phyloP scores from a whole-genome alignment of 2,113 vertebrate species.

The Sakesphorus luctuosus region DNA sequence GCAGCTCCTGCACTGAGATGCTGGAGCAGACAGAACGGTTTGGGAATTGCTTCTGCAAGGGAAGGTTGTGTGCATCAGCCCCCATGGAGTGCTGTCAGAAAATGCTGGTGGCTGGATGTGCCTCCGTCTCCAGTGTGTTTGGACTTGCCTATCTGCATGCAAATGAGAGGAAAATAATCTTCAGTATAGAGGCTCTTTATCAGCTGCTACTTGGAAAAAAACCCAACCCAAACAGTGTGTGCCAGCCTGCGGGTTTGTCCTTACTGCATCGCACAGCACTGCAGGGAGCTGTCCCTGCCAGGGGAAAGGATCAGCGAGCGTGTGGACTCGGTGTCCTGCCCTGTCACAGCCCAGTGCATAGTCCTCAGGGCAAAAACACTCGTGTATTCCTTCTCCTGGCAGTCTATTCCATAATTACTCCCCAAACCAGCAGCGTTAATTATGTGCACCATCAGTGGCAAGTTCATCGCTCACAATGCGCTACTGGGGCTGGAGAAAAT shows the following conservation, averaged over 20 bases:
- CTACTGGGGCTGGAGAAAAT: neutral
- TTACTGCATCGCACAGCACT: accelerated
- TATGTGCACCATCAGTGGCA: neutral
- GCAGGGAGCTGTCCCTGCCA: neutral
- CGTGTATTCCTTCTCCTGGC: neutral
- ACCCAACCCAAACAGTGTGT: neutral
- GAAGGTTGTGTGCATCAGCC: neutral
- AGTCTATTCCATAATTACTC: neutral
- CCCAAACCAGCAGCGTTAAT: neutral
- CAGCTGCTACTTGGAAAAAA: neutral
- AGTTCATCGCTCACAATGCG: neutral
- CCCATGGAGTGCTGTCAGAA: accelerated
- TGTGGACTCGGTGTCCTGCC: accelerated
- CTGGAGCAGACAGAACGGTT: neutral
- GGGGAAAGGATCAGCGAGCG: neutral
- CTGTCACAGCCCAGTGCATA: neutral
- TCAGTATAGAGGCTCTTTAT: neutral
- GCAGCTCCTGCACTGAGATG: neutral
- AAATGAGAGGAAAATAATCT: neutral
- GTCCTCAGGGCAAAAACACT: neutral
- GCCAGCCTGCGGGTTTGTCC: neutral
- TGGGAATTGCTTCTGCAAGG: neutral
- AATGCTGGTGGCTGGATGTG: neutral
- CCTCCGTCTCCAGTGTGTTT: neutral
- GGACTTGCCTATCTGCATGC: neutral